Conservation (phyloP, 2,888 invertebrate genomes). For the Phragmatobia fuliginosa region DNA sequence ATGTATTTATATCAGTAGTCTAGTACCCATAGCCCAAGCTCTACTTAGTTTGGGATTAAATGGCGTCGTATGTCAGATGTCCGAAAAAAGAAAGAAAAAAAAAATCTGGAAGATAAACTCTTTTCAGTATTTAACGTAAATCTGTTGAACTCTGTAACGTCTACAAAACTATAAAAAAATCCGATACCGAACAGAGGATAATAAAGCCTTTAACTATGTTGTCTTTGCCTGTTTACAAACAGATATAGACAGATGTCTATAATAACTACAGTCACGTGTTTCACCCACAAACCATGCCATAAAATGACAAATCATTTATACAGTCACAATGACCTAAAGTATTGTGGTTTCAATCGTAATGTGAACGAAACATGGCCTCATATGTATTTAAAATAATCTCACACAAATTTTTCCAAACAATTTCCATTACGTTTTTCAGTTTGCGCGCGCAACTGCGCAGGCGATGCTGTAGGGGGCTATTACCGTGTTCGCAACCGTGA, state of each 20-base stretch:
- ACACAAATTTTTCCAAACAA: conserved; percentile 24
- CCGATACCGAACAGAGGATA: background rate
- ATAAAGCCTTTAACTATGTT: background rate
- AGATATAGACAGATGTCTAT: background rate
- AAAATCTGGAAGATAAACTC: no score
- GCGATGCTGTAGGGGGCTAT: conserved; percentile 46
- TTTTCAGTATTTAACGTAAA: no score
- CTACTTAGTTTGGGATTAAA: no score
- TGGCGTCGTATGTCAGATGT: no score
- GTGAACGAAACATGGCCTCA: conserved; percentile 13
- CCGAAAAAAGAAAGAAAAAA: no score
- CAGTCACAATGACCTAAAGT: background rate
- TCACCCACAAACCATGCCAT: conserved; percentile 6
- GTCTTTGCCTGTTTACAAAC: background rate
- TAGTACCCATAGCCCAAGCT: no score
- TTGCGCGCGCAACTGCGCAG: conserved; percentile 35
- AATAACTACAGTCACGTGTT: background rate
- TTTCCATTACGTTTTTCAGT: conserved; percentile 34
- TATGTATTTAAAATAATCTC: conserved; percentile 22
- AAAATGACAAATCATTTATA: conserved; percentile 6
- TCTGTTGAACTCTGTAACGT: background rate
- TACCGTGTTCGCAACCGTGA: conserved; percentile 59
- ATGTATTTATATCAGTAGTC: no score
- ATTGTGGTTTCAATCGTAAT: background rate
- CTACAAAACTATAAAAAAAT: background rate